Evolutionary conservation across 2,888 invertebrate genomes (phyloP).

Genomic region (Lithophane semibrunnea): DNA sequence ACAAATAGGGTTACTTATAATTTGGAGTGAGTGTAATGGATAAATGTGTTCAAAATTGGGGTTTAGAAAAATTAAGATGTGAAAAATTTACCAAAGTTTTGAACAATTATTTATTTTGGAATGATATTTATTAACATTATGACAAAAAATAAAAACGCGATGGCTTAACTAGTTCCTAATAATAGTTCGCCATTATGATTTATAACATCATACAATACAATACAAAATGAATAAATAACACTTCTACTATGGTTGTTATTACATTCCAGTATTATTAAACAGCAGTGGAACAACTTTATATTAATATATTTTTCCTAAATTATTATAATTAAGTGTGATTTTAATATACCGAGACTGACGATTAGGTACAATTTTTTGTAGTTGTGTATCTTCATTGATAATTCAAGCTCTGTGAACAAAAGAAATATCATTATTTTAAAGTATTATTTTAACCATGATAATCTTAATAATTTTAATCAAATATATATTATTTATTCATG

Average conservation of each 20-base stretch:
- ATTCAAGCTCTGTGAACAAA: slow-evolving; percentile 84
- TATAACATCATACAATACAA: slow-evolving; percentile 70
- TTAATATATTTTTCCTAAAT: slow-evolving; percentile 62
- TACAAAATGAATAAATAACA: slow-evolving; percentile 80
- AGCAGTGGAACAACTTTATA: slow-evolving; percentile 63
- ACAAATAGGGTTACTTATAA: slow-evolving; percentile 6
- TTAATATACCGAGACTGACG: slow-evolving; percentile 61
- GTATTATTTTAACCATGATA: background rate
- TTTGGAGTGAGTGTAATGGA: slow-evolving; percentile 1
- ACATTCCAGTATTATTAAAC: slow-evolving; percentile 73
- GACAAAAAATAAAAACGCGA: slow-evolving; percentile 67
- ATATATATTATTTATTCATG: slow-evolving; percentile 7
- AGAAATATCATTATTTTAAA: slow-evolving; percentile 15
- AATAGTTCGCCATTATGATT: slow-evolving; percentile 69
- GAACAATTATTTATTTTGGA: slow-evolving; percentile 79
- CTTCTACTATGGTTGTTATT: slow-evolving; percentile 68
- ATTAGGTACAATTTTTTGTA: slow-evolving; percentile 65
- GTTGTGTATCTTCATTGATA: slow-evolving; percentile 62
- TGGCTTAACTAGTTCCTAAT: slow-evolving; percentile 67
- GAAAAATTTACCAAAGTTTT: slow-evolving; percentile 64
- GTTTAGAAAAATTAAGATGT: background rate
- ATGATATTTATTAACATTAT: slow-evolving; percentile 82
- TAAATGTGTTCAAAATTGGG: slow-evolving; percentile 16
- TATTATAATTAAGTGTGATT: slow-evolving; percentile 66
- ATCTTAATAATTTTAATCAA: background rate